These are phyloP conservation scores for Schizaphis graminum DNA, from an alignment of 2,888 invertebrate genomes.

Conservation along the genomic window DNA sequence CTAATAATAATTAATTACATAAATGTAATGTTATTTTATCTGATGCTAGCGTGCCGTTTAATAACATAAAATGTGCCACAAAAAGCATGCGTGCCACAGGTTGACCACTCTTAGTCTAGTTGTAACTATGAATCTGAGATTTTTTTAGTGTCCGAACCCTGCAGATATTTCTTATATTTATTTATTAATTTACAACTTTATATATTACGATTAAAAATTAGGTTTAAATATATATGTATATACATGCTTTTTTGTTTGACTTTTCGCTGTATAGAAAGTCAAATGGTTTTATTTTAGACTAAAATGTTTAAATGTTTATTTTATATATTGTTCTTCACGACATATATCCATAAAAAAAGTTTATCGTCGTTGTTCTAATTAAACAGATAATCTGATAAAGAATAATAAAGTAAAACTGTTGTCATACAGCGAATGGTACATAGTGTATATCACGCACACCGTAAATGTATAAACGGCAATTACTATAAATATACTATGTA, in stretches of 20 bases:
- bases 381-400: neutral
- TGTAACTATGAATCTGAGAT: no score
- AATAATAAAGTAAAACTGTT: neutral
- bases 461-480: neutral
- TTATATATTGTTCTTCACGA: neutral
- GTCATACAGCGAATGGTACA: neutral
- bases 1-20: no score
- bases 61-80: no score
- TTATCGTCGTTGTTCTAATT: neutral
- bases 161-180: neutral
- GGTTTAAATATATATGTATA: neutral
- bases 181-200: neutral
- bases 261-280: neutral
- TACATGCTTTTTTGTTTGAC: neutral
- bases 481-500: neutral
- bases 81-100: no score
- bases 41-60: no score
- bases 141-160: neutral
- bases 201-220: no score
- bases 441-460: neutral
- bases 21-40: no score
- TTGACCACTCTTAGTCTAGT: no score
- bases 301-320: neutral
- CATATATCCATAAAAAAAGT: neutral
- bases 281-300: neutral